phyloP scores from a whole-genome alignment of 2,797 vertebrate genomes.

The Ispidina lecontei region DNA sequence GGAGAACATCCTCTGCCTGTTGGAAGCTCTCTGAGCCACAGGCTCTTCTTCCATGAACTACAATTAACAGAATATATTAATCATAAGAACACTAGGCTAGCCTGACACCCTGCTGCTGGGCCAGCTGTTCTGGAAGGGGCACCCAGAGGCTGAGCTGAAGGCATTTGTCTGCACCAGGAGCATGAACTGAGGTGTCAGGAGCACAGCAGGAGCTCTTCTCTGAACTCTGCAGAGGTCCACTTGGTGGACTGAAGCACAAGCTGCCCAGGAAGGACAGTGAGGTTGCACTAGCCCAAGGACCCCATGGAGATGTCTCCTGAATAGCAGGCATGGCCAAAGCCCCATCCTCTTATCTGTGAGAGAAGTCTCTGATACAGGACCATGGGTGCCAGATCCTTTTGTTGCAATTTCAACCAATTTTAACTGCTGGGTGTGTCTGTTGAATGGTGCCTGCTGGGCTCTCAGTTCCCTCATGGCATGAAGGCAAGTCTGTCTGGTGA shows the following conservation, averaged over 20 bases:
- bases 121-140: background rate
- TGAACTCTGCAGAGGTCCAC: fast-evolving
- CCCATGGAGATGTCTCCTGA: background rate
- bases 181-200: fast-evolving
- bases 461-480: background rate
- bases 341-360: background rate
- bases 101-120: fast-evolving
- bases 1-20: background rate
- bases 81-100: background rate
- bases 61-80: background rate
- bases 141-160: background rate
- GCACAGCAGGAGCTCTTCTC: background rate
- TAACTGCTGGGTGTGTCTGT: background rate
- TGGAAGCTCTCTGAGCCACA: background rate
- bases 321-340: background rate
- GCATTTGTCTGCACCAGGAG: background rate
- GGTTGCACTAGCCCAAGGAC: fast-evolving
- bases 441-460: background rate
- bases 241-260: background rate
- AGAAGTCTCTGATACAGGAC: background rate
- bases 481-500: background rate
- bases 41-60: background rate
- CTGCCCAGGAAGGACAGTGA: fast-evolving
- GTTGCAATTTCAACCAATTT: background rate
- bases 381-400: background rate